Base-by-base conservation (phyloP, 2,797 vertebrate genomes). In the Anabas testudineus region DNA sequence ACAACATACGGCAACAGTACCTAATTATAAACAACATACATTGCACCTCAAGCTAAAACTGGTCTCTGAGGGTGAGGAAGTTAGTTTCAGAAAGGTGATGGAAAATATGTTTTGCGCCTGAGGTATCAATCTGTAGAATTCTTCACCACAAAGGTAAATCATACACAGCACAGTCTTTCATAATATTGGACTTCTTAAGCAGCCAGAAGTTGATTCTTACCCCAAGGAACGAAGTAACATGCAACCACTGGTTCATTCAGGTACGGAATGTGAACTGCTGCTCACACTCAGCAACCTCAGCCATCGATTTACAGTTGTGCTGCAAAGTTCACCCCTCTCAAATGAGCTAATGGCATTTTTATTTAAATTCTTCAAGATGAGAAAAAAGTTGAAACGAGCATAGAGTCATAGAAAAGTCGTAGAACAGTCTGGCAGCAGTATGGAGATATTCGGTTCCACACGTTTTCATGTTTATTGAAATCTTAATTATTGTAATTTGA, bases 231-330 rank as follows among this genome's bases (percentile, higher is more conserved):
- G 22, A 30, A 49, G 36, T 9, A 70, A 85, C 83, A 71, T 78
- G 84, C 60, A 81, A 84, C 79, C 55, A 88, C 81, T 82, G 74
- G 83, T 71, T 82, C 43, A 30, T 57, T 81, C 78, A 58, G 37
- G 69, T 62, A 57, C 7, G 76, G 85, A 88, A 87, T 87, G 78
- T 53, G n/a, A 82, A 39, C 16, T 37, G n/a, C 42, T 30, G 34
- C 56, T 82, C 34, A 64, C 48, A 81, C 64, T 55, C 14, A 2
- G 5, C 73, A 26, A 76, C 37, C 63, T 64, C 47, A 68, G 24
- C 21, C 12, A 19, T 34, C 14, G 19, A 9, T 43, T 43, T 5
- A 43, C 7, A n/a, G 41, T 7, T 43, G 41, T 43, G 41, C 39
- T 18, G 39, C 16, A 10, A n/a, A 36, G n/a, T 19, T 43, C n/a